phyloP scores from a whole-genome alignment of 2,888 invertebrate species.

The Pterostichus niger region DNA sequence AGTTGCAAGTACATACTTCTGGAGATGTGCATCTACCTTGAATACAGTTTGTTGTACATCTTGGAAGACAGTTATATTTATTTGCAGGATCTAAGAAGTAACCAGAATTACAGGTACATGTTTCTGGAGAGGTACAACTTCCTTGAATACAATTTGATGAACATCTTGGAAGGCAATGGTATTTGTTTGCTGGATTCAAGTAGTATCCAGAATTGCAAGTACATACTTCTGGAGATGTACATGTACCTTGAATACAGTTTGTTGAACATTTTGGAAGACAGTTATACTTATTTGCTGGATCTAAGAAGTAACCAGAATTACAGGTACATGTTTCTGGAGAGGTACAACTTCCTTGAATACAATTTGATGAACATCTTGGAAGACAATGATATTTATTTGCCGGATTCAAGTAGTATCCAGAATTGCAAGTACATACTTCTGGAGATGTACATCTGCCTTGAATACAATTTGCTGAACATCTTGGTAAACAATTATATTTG shows the following conservation, averaged over 20 bases:
- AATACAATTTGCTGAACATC: slow-evolving; percentile 68
- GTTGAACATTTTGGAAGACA: slow-evolving; percentile 72
- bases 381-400: slow-evolving; percentile 68
- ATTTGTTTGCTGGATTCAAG: slow-evolving; percentile 44
- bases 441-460: slow-evolving; percentile 71
- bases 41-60: slow-evolving; percentile 70
- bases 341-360: slow-evolving; percentile 76
- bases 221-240: slow-evolving; percentile 68
- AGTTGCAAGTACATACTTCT: slow-evolving; percentile 77
- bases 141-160: slow-evolving; percentile 69
- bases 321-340: slow-evolving; percentile 74
- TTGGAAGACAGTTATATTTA: slow-evolving; percentile 70
- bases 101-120: slow-evolving; percentile 71
- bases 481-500: slow-evolving; percentile 16
- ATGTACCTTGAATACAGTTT: slow-evolving; percentile 74
- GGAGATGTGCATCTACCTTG: slow-evolving; percentile 74
- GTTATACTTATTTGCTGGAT: slow-evolving; percentile 69
- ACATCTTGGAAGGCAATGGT: slow-evolving; percentile 69
- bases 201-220: slow-evolving; percentile 70
- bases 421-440: slow-evolving; percentile 74
- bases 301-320: slow-evolving; percentile 68
- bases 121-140: slow-evolving; percentile 69
- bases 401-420: slow-evolving; percentile 67
- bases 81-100: slow-evolving; percentile 68
- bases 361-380: slow-evolving; percentile 68